These are phyloP conservation scores for Enoplolaimus lenunculus DNA, from an alignment of 2,888 invertebrate species.

Conservation along the genomic window DNA sequence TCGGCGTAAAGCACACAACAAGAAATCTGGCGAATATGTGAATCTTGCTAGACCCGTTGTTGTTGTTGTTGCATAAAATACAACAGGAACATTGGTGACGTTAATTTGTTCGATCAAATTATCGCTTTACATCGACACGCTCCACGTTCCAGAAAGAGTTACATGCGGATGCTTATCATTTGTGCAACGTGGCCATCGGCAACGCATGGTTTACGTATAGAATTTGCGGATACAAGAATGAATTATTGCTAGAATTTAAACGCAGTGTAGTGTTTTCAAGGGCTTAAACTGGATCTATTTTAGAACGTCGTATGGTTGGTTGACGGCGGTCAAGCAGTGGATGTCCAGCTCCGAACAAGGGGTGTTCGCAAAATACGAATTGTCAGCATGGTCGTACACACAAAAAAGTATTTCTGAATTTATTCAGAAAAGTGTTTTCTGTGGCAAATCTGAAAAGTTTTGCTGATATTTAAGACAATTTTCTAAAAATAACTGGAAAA, in stretches of 20 bases:
- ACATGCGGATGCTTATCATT: slow-evolving; percentile 31
- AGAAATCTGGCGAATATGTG: background rate
- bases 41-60: slow-evolving; percentile 18
- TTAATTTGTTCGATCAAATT: slow-evolving; percentile 35
- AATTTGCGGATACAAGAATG: background rate
- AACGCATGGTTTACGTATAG: background rate
- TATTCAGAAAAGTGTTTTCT: too few relatives aligned
- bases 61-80: slow-evolving; percentile 1
- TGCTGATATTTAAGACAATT: too few relatives aligned
- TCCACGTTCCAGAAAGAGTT: slow-evolving; percentile 24
- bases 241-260: background rate
- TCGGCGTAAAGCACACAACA: slow-evolving; percentile 25
- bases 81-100: slow-evolving; percentile 34
- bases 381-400: too few relatives aligned
- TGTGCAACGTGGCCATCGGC: slow-evolving; percentile 21
- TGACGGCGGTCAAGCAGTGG: background rate
- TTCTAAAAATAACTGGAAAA: too few relatives aligned
- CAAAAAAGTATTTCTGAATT: too few relatives aligned
- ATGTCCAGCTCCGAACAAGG: background rate
- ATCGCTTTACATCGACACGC: background rate
- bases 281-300: background rate
- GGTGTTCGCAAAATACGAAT: too few relatives aligned
- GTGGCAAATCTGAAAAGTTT: too few relatives aligned
- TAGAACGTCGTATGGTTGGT: background rate
- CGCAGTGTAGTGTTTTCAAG: background rate